phyloP scores from a whole-genome alignment of 1,140 invertebrate species.

The Apocrypta bakeri region DNA sequence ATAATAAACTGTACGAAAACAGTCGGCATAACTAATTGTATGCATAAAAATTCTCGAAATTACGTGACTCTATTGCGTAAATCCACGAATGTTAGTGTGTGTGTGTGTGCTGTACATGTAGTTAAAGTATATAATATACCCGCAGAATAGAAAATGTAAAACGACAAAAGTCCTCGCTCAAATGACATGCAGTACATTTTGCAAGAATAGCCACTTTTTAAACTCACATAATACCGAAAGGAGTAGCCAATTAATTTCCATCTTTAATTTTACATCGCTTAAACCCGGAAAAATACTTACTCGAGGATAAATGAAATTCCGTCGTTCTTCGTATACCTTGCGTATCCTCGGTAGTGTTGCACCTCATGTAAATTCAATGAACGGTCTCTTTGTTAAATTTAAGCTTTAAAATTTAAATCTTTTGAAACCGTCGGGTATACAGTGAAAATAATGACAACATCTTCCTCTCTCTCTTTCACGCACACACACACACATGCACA shows the following conservation, averaged over 20 bases:
- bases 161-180: background rate
- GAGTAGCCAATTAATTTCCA: background rate
- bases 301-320: background rate
- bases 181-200: background rate
- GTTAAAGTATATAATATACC: too few species aligned
- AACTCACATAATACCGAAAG: background rate
- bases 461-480: too few species aligned
- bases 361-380: background rate
- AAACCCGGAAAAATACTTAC: background rate
- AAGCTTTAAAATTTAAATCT: too few species aligned
- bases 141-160: background rate
- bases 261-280: background rate
- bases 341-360: background rate
- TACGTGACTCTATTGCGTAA: background rate
- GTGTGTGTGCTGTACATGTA: too few species aligned
- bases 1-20: background rate
- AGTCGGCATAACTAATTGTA: background rate
- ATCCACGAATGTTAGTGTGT: too few species aligned
- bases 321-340: background rate
- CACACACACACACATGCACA: too few species aligned
- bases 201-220: too few species aligned
- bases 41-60: background rate
- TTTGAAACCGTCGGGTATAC: too few species aligned
- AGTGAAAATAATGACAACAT: too few species aligned
- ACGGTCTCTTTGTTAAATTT: background rate